Conservation (phyloP, 2,797 vertebrate genomes). For the Myotis myotis region DNA sequence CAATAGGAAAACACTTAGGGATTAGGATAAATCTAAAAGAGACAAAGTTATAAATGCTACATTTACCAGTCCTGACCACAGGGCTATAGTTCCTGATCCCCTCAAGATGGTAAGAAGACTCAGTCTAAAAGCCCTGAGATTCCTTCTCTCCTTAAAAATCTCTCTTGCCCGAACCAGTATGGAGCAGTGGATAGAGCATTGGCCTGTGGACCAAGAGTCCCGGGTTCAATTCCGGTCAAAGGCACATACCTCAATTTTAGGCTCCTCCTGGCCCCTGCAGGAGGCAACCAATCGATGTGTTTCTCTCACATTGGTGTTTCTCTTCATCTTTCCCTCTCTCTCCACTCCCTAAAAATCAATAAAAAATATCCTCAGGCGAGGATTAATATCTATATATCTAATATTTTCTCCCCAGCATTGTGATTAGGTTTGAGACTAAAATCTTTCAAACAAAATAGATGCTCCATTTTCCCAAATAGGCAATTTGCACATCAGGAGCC, state of each 20-base stretch:
- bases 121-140: not conserved
- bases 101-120: not conserved
- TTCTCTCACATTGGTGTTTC: too few relatives aligned
- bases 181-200: too few relatives aligned
- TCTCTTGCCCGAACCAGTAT: not conserved
- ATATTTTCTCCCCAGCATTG: not conserved
- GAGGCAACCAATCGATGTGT: too few relatives aligned
- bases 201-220: too few relatives aligned
- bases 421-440: not conserved
- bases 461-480: not conserved
- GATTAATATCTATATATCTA: too few relatives aligned
- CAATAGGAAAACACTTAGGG: not conserved
- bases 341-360: too few relatives aligned
- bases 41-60: not conserved
- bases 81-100: not conserved
- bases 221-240: too few relatives aligned
- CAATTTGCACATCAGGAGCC: not conserved
- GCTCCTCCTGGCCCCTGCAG: too few relatives aligned
- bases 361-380: too few relatives aligned
- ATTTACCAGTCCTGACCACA: not conserved
- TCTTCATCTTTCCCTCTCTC: too few relatives aligned
- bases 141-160: not conserved
- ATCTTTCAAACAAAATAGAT: not conserved
- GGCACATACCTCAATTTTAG: too few relatives aligned
- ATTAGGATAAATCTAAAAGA: not conserved